Evolutionary conservation across 1,140 invertebrate genomes (phyloP), one percentile per base, ranked within the genome.

Genomic region (Diachasma alloeum): DNA sequence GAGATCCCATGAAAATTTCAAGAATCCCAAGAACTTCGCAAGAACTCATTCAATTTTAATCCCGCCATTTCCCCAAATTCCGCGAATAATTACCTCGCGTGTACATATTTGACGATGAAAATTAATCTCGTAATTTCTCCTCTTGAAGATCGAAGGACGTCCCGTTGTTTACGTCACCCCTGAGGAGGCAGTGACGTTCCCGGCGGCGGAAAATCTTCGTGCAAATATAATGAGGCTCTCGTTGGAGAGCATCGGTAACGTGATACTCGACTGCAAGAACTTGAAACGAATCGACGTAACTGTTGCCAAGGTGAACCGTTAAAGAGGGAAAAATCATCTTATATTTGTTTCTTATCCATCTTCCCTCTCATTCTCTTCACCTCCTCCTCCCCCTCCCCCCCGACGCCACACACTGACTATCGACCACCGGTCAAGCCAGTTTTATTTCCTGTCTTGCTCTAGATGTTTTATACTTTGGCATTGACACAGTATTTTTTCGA

Each of bases 201-300:
- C 93, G 22, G 91, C 92, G 0, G 90, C 92, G 10, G 93, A 94
- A 79, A 91, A 92, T 83, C 44, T 94, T 22, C 86, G 91, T 73
- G 85, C 90, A 39, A 86, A 81, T n/a, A 86, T 93, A 75, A 87
- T 89, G 77, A 86, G 84, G 44, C 81, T 87, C 17, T 77, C 80
- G 0, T 72, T 83, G 17, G 75, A 80, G 10, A 81, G 75, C 22
- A 63, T 59, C 8, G 74, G 84, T 24, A 84, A 85, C 11, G 85
- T 92, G 56, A 88, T 93, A 36, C 85, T 93, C n/a, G 91, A 93
- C 80, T 92, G 91, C 75, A 84, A 84, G 37, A 88, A 91, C 78
- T 85, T 93, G 17, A 88, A 89, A 46, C 86, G 85, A 68, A 88
- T 91, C 24, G 92, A 93, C 80, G 92, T 89, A 80, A 93, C 92